A percentile compares a stretch with the other conserved stretches of the same genome.
Conservation (phyloP, 2,888 invertebrate genomes). For the Anthrax anthrax region DNA sequence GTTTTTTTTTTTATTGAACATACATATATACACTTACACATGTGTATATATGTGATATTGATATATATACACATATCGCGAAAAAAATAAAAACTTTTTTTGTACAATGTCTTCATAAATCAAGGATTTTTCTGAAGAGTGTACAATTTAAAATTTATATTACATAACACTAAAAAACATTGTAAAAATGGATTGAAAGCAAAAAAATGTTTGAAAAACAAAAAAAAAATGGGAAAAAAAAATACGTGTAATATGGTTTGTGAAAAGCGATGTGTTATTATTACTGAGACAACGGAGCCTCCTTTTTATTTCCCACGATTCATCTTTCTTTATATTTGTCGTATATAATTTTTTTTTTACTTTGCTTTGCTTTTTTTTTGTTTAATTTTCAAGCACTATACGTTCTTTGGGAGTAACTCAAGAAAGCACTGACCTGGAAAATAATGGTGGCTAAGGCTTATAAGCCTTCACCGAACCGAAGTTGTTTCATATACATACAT, state of each 20-base stretch:
- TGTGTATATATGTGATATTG: too few relatives aligned
- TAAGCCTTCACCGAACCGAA: not conserved
- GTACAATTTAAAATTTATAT: not conserved
- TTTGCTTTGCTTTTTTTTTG: not conserved
- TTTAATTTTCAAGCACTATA: not conserved
- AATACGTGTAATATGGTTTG: too few relatives aligned
- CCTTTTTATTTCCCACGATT: not conserved
- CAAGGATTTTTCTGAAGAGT: not conserved
- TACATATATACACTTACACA: too few relatives aligned
- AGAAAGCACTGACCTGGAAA: not conserved
- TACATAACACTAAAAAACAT: too few relatives aligned
- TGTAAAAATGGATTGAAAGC: too few relatives aligned
- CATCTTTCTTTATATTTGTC: not conserved
- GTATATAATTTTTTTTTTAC: not conserved
- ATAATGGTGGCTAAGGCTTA: not conserved
- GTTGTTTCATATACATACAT: not conserved
- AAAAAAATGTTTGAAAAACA: too few relatives aligned
- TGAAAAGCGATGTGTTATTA: not conserved
- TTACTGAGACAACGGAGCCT: not conserved
- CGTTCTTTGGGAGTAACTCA: not conserved
- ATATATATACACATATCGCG: too few relatives aligned
- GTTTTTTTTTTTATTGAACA: too few relatives aligned
- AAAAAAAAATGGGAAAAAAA: too few relatives aligned
- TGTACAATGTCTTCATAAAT: not conserved
- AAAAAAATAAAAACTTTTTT: too few relatives aligned